phyloP scores from a whole-genome alignment of 2,888 invertebrate species.

The Tyria jacobaeae region DNA sequence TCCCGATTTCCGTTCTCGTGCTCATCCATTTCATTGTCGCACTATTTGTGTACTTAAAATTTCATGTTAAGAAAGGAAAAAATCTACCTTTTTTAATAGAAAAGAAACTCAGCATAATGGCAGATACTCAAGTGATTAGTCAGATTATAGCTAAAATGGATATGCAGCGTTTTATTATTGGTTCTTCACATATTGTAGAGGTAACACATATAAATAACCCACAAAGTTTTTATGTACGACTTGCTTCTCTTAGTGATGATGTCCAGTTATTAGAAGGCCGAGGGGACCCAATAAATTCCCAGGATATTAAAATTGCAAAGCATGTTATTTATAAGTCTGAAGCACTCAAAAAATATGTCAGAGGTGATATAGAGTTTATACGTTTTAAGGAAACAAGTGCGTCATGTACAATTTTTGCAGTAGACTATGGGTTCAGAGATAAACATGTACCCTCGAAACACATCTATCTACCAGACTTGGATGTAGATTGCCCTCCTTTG shows the following conservation, averaged over 20 bases:
- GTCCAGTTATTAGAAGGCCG: constrained; percentile 23
- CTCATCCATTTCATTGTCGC: too few species aligned
- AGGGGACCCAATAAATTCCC: constrained; percentile 3
- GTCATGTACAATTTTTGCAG: constrained; percentile 26
- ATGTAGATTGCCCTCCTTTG: constrained; percentile 20
- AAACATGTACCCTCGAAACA: constrained; percentile 3
- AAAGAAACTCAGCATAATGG: not conserved
- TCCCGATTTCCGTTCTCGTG: too few species aligned
- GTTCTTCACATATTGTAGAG: constrained; percentile 18
- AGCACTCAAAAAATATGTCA: constrained; percentile 22
- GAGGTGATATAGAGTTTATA: constrained; percentile 26
- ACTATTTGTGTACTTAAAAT: too few species aligned
- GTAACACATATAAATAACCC: constrained; percentile 40
- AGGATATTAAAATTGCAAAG: constrained; percentile 12
- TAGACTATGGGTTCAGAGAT: constrained; percentile 41
- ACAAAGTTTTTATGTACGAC: constrained; percentile 32
- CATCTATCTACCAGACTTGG: constrained; percentile 14
- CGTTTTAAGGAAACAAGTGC: not conserved
- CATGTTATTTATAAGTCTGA: constrained; percentile 32
- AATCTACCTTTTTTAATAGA: not conserved
- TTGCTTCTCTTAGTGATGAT: constrained; percentile 3
- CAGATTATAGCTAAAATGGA: not conserved
- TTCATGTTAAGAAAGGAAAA: too few species aligned
- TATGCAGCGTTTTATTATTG: not conserved
- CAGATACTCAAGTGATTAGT: not conserved